Evolutionary conservation across 2,888 invertebrate species (phyloP), one percentile per base, ranked within the genome.

Genomic region (Lithophane leautieri): DNA sequence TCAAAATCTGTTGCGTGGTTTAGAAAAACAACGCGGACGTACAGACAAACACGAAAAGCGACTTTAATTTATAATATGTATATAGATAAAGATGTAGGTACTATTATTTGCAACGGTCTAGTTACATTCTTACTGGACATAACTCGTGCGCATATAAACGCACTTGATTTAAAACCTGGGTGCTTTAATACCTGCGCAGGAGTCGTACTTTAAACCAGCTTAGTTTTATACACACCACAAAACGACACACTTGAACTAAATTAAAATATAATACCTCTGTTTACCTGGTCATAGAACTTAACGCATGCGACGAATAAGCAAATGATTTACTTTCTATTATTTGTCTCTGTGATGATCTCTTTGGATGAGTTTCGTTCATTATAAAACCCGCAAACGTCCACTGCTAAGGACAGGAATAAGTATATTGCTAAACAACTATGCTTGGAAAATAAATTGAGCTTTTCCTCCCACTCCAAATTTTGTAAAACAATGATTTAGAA

Each of bases 121-220:
- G 4, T 65, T 25, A 19, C 42, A 42, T 42, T 63, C 3, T 25
- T 19, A 22, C 28, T 2, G 34, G 52, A 75, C 3, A 14, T 44
- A 54, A 28, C 25, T 19, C 3, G 1, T 28, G 76, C 47, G 44
- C 90, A 93, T 94, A 90, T 93, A 84, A 90, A 70, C 92, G 82
- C 4, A 4, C 22, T 40, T 16, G 73, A 70, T 78, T 87, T 86
- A 90, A 86, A 87, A 87, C 77, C 83, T 83, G 71, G 73, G 73
- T 73, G 72, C 81, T 83, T 81, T 86, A 87, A 86, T 82, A 88
- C 85, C 77, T 78, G 84, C 76, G 86, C 89, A 85, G 82, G 86
- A 80, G 87, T 72, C 84, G 79, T 86, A 88, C 82, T 84, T 84
- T 88, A 83, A 82, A 81, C 44, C 79, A 68, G 89, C 89, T 88